Base-by-base conservation (phyloP, 1,140 invertebrate species). In the Eubasilissa regina region DNA sequence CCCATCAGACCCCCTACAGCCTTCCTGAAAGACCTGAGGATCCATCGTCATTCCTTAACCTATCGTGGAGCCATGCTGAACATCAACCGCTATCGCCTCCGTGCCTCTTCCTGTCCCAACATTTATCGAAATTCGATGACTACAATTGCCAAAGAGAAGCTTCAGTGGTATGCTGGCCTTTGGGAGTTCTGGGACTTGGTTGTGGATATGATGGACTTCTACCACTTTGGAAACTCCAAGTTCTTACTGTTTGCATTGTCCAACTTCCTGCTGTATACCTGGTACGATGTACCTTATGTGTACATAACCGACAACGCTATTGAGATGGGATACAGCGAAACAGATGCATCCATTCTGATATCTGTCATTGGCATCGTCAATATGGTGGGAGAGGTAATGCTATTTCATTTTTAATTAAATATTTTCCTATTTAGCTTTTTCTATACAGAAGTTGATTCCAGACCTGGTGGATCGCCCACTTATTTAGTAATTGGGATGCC, bases 221-320 rank as follows among this genome's bases (percentile, higher is more conserved):
- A 94, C 0, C 93, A 95, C 85, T 95, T 96, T 85, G 86, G 89
- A 47, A 94, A 95, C 85, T 89, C 92, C 0, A 91, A 91, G 56
- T 96, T 95, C 86, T 86, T 95, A n/a, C 86, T 96, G 44, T 96
- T 96, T 87, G 92, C 94, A 11, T 86, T 97, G 12, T 96, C 95
- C 55, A 97, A 97, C 87, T 96, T 96, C 85, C 89, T 97, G 3
- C 89, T 97, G 56, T 96, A 97, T 88, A 94, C 94, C 60, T 97
- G 95, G 94, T 96, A 96, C 86, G 95, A 97, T 86, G 94, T 96
- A 45, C 95, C 95, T 25, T 97, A 97, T 85, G 94, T 97, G 75
- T 97, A 96, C 87, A 90, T 97, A 66, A 92, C 93, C 13, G 95
- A 96, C 85, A 91, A 94, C 84, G 94, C 94, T 10, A 92, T 91